A percentile compares a stretch with the other conserved stretches of the same genome.
These are phyloP conservation scores for Ptiloglossa arizonensis DNA, from an alignment of 1,140 invertebrate genomes.

Conservation along the genomic window DNA sequence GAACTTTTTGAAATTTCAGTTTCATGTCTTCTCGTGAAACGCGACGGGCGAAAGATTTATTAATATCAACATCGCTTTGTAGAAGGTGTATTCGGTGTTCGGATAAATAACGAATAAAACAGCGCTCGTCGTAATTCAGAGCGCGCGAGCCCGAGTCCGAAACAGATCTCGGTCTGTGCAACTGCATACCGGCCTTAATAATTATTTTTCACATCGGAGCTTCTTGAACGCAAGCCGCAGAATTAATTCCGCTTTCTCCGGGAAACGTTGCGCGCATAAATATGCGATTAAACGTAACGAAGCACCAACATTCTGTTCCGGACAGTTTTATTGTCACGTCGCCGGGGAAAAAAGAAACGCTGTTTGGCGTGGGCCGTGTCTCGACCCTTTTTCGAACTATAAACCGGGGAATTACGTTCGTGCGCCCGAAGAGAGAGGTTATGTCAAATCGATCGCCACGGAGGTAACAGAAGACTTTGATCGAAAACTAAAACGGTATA, in stretches of 20 bases:
- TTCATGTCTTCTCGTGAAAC: too few relatives aligned
- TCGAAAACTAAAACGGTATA: too few relatives aligned
- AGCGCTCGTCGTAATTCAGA: slow-evolving; percentile 6
- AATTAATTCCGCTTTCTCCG: slow-evolving; percentile 1
- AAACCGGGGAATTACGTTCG: not conserved
- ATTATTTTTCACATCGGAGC: slow-evolving; percentile 7
- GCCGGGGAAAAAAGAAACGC: not conserved
- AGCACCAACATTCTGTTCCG: slow-evolving; percentile 7
- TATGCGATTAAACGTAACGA: slow-evolving; percentile 14
- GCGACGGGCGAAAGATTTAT: too few relatives aligned
- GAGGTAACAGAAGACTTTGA: too few relatives aligned
- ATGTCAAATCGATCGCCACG: not conserved
- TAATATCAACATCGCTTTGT: too few relatives aligned
- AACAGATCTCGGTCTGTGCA: not conserved
- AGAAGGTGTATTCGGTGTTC: not conserved
- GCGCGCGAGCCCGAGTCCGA: not conserved
- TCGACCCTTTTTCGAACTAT: not conserved
- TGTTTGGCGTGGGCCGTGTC: not conserved
- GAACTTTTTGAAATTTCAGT: too few relatives aligned
- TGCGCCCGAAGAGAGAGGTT: not conserved
- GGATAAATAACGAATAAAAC: not conserved
- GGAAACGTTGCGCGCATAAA: slow-evolving; percentile 9
- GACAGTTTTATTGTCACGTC: slow-evolving; percentile 10
- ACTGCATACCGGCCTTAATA: not conserved
- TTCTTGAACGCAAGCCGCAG: slow-evolving; percentile 2